Percentiles rank a stretch among this genome's conserved stretches.
phyloP scores from a whole-genome alignment of 2,113 vertebrate genomes.

The Boleophthalmus pectinirostris region DNA sequence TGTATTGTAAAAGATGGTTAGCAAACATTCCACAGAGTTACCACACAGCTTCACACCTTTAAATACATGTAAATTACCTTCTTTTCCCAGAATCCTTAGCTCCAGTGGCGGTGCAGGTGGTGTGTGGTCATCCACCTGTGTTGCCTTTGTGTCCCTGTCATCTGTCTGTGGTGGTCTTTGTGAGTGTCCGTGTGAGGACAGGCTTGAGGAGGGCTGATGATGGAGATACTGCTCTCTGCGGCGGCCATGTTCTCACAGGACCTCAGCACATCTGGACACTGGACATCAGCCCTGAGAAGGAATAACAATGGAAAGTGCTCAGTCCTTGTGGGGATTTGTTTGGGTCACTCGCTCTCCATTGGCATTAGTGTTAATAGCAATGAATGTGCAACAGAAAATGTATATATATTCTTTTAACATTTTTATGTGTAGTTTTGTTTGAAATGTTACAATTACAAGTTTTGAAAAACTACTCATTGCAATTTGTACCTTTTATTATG shows the following conservation, averaged over 20 bases:
- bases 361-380: not conserved
- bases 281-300: slow-evolving; percentile 42
- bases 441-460: not conserved
- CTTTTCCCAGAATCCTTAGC: slow-evolving; percentile 42
- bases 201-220: slow-evolving; percentile 63
- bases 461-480: not conserved
- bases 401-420: no score
- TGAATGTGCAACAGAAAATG: slow-evolving; percentile 18
- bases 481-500: not conserved
- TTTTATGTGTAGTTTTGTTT: no score
- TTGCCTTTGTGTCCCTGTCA: slow-evolving; percentile 76
- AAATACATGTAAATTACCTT: not conserved
- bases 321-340: not conserved
- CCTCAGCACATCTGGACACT: slow-evolving; percentile 46
- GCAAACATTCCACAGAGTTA: not conserved
- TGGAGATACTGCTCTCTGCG: slow-evolving; percentile 66
- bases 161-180: slow-evolving; percentile 74
- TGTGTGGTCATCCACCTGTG: slow-evolving; percentile 74
- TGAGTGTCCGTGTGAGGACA: slow-evolving; percentile 69
- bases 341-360: not conserved
- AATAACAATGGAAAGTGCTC: slow-evolving; percentile 36
- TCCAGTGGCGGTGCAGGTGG: slow-evolving; percentile 70
- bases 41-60: not conserved
- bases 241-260: slow-evolving; percentile 60
- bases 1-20: not conserved